Percentiles rank a stretch among this genome's conserved stretches.
Evolutionary conservation across 2,888 invertebrate species (phyloP).

Genomic region (Pemphredon lugubris): DNA sequence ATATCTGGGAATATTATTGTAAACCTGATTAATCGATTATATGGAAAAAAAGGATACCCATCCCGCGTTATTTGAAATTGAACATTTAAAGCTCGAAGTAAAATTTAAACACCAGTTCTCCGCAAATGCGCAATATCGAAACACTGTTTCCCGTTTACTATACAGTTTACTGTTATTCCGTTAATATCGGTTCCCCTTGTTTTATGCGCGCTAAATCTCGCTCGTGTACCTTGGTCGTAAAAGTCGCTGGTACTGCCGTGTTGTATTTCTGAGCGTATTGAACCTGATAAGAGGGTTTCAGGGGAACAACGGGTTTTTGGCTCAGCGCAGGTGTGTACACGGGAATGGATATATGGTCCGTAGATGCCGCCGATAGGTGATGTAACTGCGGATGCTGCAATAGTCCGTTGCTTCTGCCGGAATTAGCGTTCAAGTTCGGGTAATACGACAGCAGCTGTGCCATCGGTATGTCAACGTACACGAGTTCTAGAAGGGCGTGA

Average conservation of each 20-base stretch:
- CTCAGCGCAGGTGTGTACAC: constrained; percentile 66
- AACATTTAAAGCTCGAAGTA: too few relatives aligned
- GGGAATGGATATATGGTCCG: constrained; percentile 70
- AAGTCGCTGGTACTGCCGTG: constrained; percentile 11
- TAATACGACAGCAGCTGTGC: constrained; percentile 74
- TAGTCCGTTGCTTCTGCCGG: constrained; percentile 13
- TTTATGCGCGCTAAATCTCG: too few relatives aligned
- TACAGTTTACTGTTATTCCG: too few relatives aligned
- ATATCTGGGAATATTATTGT: too few relatives aligned
- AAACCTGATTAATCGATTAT: too few relatives aligned
- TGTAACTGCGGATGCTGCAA: constrained; percentile 56
- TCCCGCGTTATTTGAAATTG: too few relatives aligned
- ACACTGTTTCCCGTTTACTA: too few relatives aligned
- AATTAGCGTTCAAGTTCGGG: constrained; percentile 64
- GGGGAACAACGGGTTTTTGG: constrained; percentile 64
- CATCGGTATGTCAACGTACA: constrained; percentile 75
- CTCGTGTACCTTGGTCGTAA: constrained; percentile 51
- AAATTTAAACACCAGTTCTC: too few relatives aligned
- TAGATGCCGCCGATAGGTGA: constrained; percentile 55
- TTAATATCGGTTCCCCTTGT: too few relatives aligned
- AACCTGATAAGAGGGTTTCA: constrained; percentile 69
- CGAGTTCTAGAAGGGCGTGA: constrained; percentile 57
- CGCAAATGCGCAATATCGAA: too few relatives aligned
- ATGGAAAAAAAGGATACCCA: too few relatives aligned
- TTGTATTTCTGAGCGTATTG: constrained; percentile 56